phyloP scores from a whole-genome alignment of 2,113 vertebrate genomes.

The Colossoma macropomum region DNA sequence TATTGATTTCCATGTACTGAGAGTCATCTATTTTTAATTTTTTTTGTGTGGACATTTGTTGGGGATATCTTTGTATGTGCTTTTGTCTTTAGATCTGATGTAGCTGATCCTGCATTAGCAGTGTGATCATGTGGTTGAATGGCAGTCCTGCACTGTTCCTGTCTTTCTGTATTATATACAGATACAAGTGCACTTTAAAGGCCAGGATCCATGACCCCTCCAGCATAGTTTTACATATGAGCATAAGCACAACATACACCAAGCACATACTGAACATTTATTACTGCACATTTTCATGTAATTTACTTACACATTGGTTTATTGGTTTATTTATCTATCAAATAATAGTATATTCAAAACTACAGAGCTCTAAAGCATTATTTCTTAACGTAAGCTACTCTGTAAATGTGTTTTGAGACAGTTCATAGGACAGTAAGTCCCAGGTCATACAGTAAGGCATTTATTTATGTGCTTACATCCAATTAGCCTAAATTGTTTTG shows the following conservation, averaged over 20 bases:
- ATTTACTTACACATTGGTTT: no score
- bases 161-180: not conserved
- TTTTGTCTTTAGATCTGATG: not conserved
- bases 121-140: not conserved
- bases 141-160: not conserved
- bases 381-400: no score
- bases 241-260: not conserved
- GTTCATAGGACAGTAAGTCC: no score
- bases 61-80: not conserved
- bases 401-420: no score
- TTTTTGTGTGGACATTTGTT: not conserved
- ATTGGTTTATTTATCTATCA: no score
- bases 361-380: no score
- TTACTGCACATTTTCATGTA: no score
- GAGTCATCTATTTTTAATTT: not conserved
- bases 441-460: no score
- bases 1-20: not conserved
- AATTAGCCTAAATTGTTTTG: no score
- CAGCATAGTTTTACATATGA: not conserved
- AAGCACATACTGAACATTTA: not conserved
- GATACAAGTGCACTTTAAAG: conserved; percentile 34
- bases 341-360: no score
- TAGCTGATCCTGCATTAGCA: not conserved
- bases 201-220: conserved; percentile 4
- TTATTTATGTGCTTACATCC: no score